These are phyloP conservation scores for Drosophila histrio DNA, from an alignment of 2,888 invertebrate species.

Conservation along the genomic window DNA sequence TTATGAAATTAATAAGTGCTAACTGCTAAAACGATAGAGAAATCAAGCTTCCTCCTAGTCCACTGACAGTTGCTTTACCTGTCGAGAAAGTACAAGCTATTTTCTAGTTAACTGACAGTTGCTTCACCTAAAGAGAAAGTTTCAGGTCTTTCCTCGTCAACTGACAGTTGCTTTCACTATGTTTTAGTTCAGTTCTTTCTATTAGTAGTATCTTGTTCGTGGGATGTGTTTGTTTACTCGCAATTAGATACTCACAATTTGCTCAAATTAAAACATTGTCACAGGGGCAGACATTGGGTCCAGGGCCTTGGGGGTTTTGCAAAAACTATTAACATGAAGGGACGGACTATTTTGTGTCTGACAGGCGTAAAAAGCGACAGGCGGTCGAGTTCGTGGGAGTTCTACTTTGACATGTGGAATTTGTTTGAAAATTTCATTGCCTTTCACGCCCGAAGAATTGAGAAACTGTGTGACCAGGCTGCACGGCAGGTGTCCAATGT, in stretches of 20 bases:
- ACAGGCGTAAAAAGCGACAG: constrained; percentile 8
- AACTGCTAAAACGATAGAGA: not conserved
- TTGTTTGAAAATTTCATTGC: constrained; percentile 57
- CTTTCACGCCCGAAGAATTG: constrained; percentile 34
- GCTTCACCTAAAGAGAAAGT: not conserved
- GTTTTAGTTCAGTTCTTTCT: not conserved
- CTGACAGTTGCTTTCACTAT: not conserved
- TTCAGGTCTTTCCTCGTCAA: not conserved
- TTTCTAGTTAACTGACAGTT: not conserved
- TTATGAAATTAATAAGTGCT: not conserved
- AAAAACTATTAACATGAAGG: constrained; percentile 32
- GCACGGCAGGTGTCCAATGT: constrained; percentile 40
- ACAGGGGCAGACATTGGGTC: constrained; percentile 7
- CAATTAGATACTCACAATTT: constrained; percentile 54
- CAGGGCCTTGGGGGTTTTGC: not conserved
- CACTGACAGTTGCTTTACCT: not conserved
- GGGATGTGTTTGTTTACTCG: constrained; percentile 14
- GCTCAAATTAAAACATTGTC: constrained; percentile 49
- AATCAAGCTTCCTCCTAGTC: not conserved
- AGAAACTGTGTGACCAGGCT: constrained; percentile 7
- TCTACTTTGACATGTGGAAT: constrained; percentile 47
- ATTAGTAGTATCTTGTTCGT: not conserved
- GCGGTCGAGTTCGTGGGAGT: not conserved
- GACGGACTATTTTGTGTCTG: constrained; percentile 11
- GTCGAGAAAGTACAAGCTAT: not conserved